Evolutionary conservation across 2,797 vertebrate genomes (phyloP).

Genomic region (Alcedo atthis): DNA sequence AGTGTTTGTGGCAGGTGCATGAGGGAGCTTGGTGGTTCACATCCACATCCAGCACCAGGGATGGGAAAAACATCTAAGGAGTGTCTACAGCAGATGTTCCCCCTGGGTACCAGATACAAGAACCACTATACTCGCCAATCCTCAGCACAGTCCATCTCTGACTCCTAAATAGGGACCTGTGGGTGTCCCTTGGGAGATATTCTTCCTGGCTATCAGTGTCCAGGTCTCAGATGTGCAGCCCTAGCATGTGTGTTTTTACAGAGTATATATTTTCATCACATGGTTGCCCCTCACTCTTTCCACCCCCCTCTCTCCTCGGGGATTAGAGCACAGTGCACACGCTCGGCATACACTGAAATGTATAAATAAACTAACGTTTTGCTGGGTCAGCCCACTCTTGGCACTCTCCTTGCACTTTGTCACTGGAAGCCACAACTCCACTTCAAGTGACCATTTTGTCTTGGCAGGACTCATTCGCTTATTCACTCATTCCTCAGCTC

Average conservation of each 20-base stretch:
- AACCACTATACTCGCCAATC: background rate
- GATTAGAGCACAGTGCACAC: background rate
- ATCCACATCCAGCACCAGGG: background rate
- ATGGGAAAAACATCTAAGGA: background rate
- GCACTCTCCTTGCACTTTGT: slow-evolving; percentile 13
- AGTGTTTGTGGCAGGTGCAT: background rate
- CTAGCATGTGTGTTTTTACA: background rate
- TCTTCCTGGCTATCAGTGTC: background rate
- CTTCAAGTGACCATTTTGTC: slow-evolving; percentile 40
- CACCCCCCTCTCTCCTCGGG: background rate
- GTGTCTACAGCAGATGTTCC: background rate
- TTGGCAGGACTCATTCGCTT: background rate
- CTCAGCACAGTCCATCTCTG: background rate
- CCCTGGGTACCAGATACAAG: background rate
- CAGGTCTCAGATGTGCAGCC: background rate
- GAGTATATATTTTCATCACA: background rate
- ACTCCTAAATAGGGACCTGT: background rate
- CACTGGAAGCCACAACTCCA: slow-evolving; percentile 37
- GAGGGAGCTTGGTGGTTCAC: background rate
- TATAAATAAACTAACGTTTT: slow-evolving; percentile 59
- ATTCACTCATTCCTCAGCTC: background rate
- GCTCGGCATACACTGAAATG: background rate
- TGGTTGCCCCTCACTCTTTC: background rate
- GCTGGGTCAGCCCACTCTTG: slow-evolving; percentile 49
- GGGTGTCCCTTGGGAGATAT: background rate